A percentile compares a stretch with the other conserved stretches of the same genome.
Conservation (phyloP, 2,888 invertebrate genomes). For the Aphelenchoides bicaudatus region DNA sequence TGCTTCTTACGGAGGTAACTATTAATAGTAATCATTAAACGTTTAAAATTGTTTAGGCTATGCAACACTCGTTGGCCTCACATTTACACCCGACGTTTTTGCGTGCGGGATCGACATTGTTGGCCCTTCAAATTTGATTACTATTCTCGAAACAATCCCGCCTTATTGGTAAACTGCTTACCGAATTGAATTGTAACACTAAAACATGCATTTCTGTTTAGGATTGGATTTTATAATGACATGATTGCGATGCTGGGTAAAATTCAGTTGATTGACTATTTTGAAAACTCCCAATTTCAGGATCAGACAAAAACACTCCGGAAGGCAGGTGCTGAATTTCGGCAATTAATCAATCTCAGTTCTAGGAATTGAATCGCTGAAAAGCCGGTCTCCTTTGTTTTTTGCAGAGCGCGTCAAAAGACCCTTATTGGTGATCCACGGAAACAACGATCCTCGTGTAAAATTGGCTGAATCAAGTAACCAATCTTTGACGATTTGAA, state of each 20-base stretch:
- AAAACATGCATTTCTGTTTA: not conserved
- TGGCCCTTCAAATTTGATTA: slow-evolving; percentile 56
- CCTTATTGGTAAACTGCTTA: slow-evolving; percentile 49
- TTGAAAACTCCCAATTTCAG: no score
- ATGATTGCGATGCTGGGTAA: slow-evolving; percentile 49
- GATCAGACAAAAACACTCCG: slow-evolving; percentile 38
- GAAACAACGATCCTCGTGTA: slow-evolving; percentile 59
- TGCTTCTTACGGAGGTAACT: slow-evolving; percentile 13
- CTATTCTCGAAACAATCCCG: slow-evolving; percentile 57
- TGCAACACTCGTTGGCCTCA: slow-evolving; percentile 57
- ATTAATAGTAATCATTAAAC: not conserved
- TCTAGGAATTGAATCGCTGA: slow-evolving; percentile 47
- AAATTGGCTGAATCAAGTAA: slow-evolving; percentile 53
- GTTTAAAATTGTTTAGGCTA: slow-evolving; percentile 33
- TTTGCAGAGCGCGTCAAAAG: slow-evolving; percentile 54
- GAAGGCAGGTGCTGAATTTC: slow-evolving; percentile 24
- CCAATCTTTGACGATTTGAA: not conserved
- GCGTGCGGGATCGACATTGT: slow-evolving; percentile 60
- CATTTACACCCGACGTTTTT: slow-evolving; percentile 58
- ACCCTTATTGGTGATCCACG: slow-evolving; percentile 58
- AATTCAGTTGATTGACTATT: no score
- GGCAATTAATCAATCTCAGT: not conserved
- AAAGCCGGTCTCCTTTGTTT: slow-evolving; percentile 55
- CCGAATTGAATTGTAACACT: not conserved
- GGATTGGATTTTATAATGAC: slow-evolving; percentile 53